Percentiles rank a stretch among this genome's conserved stretches.
These are phyloP conservation scores for Nesidiocoris tenuis DNA, from an alignment of 2,888 invertebrate genomes.

Conservation along the genomic window DNA sequence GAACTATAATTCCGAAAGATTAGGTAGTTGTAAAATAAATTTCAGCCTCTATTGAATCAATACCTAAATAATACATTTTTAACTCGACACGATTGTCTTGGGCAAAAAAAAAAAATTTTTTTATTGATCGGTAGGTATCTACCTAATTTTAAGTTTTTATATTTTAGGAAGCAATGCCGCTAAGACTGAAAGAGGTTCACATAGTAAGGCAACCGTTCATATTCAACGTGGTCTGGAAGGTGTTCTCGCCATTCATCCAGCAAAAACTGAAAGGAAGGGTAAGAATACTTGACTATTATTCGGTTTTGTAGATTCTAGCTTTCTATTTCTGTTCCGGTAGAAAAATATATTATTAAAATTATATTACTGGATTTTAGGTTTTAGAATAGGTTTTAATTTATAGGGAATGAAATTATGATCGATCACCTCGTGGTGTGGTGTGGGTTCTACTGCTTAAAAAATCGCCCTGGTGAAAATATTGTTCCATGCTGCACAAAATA, in stretches of 20 bases:
- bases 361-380: no score
- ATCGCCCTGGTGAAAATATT: no score
- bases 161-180: constrained; percentile 72
- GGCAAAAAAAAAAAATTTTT: background rate
- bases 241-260: constrained; percentile 79
- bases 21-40: background rate
- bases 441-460: no score
- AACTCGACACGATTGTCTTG: background rate
- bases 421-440: no score
- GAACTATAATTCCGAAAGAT: background rate
- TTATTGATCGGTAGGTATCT: no score
- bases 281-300: no score
- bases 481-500: no score
- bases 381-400: no score
- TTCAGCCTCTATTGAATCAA: background rate
- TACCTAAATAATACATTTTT: background rate
- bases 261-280: constrained; percentile 76
- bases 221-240: constrained; percentile 79
- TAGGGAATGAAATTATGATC: no score
- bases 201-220: constrained; percentile 81
- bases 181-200: constrained; percentile 80
- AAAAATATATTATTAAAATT: no score
- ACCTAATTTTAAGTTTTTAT: background rate
- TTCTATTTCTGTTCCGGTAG: no score
- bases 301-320: no score